These are phyloP conservation scores for Sphaerophoria rueppellii DNA, from an alignment of 2,888 invertebrate species.

Conservation along the genomic window DNA sequence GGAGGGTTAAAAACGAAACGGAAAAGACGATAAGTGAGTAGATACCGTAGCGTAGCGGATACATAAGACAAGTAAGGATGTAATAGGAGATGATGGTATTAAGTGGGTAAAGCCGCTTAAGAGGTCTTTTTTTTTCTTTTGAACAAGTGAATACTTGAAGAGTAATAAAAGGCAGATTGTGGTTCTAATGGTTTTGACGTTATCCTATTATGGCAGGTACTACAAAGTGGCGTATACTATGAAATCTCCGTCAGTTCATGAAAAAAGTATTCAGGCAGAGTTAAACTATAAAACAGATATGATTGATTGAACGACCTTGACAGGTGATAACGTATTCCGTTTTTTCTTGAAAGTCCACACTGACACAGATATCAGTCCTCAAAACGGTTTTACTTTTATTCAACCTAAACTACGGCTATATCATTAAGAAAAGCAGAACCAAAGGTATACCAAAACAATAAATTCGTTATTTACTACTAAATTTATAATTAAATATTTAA, in stretches of 20 bases:
- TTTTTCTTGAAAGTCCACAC: too few relatives aligned
- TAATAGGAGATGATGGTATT: conserved; percentile 72
- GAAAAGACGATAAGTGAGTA: conserved; percentile 65
- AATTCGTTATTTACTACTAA: too few relatives aligned
- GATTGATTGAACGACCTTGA: conserved; percentile 65
- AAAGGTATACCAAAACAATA: too few relatives aligned
- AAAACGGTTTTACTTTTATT: too few relatives aligned
- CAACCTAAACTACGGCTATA: too few relatives aligned
- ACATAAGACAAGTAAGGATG: conserved; percentile 67
- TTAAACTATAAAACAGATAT: conserved; percentile 48
- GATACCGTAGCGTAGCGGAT: conserved; percentile 62
- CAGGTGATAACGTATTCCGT: conserved; percentile 47
- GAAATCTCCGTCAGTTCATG: not conserved
- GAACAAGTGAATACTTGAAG: conserved; percentile 62
- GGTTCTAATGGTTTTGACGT: conserved; percentile 59
- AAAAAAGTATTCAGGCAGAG: conserved; percentile 3
- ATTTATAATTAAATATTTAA: too few relatives aligned
- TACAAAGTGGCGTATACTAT: not conserved
- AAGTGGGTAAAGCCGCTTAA: conserved; percentile 72
- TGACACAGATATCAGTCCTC: too few relatives aligned
- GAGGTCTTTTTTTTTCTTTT: conserved; percentile 53
- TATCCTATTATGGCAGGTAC: conserved; percentile 39
- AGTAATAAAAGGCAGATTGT: conserved; percentile 66
- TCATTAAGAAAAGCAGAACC: too few relatives aligned
- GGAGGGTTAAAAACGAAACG: conserved; percentile 14